Percentiles rank a stretch among this genome's conserved stretches.
Conservation (phyloP, 2,888 invertebrate genomes). For the Macrosiphum euphorbiae region DNA sequence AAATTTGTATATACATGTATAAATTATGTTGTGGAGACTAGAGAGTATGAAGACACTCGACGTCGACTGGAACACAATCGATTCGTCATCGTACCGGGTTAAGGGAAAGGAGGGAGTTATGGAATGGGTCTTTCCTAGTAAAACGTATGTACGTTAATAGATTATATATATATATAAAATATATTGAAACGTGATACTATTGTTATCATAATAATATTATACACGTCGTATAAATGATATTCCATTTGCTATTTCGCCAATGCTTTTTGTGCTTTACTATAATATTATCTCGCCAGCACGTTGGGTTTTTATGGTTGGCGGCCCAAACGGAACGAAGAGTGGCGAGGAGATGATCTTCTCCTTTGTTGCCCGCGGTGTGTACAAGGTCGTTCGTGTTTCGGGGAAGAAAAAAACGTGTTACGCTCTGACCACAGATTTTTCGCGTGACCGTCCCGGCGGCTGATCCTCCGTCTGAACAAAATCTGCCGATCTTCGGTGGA, state of each 20-base stretch:
- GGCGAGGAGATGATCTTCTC: slow-evolving; percentile 46
- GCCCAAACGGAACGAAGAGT: slow-evolving; percentile 56
- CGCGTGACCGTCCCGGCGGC: slow-evolving; percentile 26
- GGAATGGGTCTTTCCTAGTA: slow-evolving; percentile 24
- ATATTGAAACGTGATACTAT: slow-evolving; percentile 47
- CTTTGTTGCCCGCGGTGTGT: slow-evolving; percentile 12
- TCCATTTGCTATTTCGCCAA: neutral
- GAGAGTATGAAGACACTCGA: slow-evolving; percentile 45
- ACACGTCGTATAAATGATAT: slow-evolving; percentile 7
- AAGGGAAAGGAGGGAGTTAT: neutral
- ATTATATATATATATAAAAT: neutral
- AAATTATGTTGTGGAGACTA: neutral
- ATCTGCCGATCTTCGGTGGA: neutral
- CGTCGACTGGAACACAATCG: slow-evolving; percentile 40
- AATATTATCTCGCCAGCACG: neutral
- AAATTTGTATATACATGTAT: neutral
- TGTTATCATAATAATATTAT: slow-evolving; percentile 29
- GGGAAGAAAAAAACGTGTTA: neutral
- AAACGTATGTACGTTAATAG: neutral
- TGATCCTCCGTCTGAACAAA: neutral
- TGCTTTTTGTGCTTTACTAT: slow-evolving; percentile 27
- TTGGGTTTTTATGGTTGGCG: slow-evolving; percentile 52
- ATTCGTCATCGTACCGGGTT: slow-evolving; percentile 49
- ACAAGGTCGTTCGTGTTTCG: slow-evolving; percentile 58
- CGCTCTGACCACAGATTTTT: slow-evolving; percentile 12